These are phyloP conservation scores for Dioctria rufipes DNA, from an alignment of 2,888 invertebrate species.

Conservation along the genomic window DNA sequence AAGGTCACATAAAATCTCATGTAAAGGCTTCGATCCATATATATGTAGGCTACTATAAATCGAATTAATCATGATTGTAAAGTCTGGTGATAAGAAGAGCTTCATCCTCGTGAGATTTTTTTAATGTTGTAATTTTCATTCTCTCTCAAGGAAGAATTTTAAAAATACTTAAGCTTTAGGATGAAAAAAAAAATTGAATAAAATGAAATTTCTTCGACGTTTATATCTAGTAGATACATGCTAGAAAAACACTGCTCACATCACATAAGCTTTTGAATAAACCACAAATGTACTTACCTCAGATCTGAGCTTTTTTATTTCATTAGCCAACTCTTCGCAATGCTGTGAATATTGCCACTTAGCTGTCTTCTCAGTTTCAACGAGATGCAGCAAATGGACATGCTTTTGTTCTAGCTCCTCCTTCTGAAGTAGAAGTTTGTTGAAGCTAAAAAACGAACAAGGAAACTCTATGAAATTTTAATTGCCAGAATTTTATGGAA, in stretches of 20 bases:
- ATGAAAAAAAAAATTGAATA: too few relatives aligned
- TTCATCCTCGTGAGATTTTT: too few relatives aligned
- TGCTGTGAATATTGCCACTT: slow-evolving; percentile 95
- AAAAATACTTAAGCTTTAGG: too few relatives aligned
- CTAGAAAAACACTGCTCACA: not conserved
- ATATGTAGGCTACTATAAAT: too few relatives aligned
- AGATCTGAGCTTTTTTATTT: slow-evolving; percentile 89
- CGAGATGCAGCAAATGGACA: slow-evolving; percentile 88
- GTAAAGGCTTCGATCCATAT: too few relatives aligned
- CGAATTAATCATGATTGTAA: too few relatives aligned
- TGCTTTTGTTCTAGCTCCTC: slow-evolving; percentile 95
- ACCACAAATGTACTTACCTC: slow-evolving; percentile 76
- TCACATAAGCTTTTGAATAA: not conserved
- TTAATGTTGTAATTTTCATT: too few relatives aligned
- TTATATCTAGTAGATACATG: too few relatives aligned
- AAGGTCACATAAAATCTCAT: too few relatives aligned
- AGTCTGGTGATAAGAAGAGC: too few relatives aligned
- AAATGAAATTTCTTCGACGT: too few relatives aligned
- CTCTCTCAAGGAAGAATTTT: too few relatives aligned
- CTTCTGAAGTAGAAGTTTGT: slow-evolving; percentile 89
- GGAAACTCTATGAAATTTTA: slow-evolving; percentile 60
- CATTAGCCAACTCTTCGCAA: slow-evolving; percentile 89
- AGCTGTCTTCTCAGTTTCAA: slow-evolving; percentile 92
- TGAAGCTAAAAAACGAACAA: slow-evolving; percentile 77
- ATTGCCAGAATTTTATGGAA: slow-evolving; percentile 28